phyloP scores from a whole-genome alignment of 2,888 invertebrate genomes.

The Euspilapteryx auroguttella region DNA sequence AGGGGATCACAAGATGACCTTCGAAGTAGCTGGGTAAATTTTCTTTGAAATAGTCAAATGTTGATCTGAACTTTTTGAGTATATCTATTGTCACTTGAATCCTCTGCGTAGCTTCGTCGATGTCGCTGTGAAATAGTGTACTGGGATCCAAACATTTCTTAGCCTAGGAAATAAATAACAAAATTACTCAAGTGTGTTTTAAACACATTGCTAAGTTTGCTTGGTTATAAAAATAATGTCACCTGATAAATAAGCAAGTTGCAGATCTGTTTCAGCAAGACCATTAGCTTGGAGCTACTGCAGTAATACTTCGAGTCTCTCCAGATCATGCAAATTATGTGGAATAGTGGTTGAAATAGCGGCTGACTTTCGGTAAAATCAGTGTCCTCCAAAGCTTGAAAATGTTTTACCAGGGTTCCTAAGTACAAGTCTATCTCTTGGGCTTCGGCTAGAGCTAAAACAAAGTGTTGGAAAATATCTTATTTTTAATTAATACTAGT shows the following conservation, averaged over 20 bases:
- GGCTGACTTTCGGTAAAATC: conserved; percentile 84
- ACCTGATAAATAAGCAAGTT: conserved; percentile 90
- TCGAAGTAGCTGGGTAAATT: conserved; percentile 69
- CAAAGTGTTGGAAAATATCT: not conserved
- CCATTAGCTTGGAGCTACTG: conserved; percentile 84
- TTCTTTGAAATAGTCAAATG: conserved; percentile 73
- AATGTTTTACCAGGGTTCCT: conserved; percentile 78
- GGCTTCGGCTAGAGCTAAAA: conserved; percentile 82
- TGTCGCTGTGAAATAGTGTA: conserved; percentile 92
- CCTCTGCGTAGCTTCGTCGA: conserved; percentile 88
- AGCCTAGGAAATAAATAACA: conserved; percentile 60
- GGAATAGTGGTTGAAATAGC: conserved; percentile 78
- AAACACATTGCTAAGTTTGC: conserved; percentile 2
- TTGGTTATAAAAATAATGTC: conserved; percentile 11
- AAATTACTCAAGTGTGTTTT: conserved; percentile 6
- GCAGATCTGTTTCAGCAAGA: conserved; percentile 85
- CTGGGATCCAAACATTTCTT: conserved; percentile 87
- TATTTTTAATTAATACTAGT: not conserved
- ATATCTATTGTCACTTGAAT: conserved; percentile 70
- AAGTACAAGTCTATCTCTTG: conserved; percentile 87
- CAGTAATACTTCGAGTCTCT: conserved; percentile 88
- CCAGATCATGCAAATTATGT: conserved; percentile 89
- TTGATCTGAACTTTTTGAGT: conserved; percentile 63
- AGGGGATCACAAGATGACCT: conserved; percentile 58
- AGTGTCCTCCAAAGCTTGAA: conserved; percentile 78